phyloP scores from a whole-genome alignment of 2,888 invertebrate species.

The Cephalotes varians region DNA sequence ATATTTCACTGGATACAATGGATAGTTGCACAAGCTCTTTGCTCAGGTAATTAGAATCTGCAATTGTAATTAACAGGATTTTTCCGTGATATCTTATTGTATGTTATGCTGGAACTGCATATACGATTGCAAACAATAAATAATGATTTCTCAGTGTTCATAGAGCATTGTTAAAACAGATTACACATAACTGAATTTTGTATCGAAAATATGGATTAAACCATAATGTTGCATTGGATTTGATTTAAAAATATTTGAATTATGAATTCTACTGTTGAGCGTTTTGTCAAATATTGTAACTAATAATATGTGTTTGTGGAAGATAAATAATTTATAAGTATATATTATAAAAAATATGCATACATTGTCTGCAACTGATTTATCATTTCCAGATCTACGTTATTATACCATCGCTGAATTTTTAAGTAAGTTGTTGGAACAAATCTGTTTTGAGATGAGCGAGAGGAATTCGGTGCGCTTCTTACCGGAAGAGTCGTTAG shows the following conservation, averaged over 20 bases:
- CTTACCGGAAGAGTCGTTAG: constrained; percentile 65
- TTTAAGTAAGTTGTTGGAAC: neutral
- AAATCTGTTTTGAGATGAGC: neutral
- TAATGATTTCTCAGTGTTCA: neutral
- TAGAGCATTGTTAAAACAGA: constrained; percentile 14
- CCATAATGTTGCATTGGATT: constrained; percentile 6
- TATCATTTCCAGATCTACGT: neutral
- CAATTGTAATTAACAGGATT: constrained; percentile 1
- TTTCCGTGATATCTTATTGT: neutral
- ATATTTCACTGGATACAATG: constrained; percentile 15
- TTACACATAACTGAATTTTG: neutral
- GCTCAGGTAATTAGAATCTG: neutral
- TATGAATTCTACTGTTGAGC: neutral
- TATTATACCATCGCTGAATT: neutral
- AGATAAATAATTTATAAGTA: neutral
- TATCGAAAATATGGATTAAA: constrained; percentile 5
- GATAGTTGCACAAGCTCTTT: neutral
- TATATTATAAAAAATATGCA: neutral
- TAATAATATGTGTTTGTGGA: constrained; percentile 18
- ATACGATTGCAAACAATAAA: neutral
- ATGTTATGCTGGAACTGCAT: neutral
- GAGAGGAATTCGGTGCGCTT: neutral
- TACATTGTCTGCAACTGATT: neutral
- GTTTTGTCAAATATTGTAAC: constrained; percentile 18
- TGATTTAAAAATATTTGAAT: constrained; percentile 33